Evolutionary conservation across 2,797 vertebrate genomes (phyloP).

Genomic region (Merluccius polli): DNA sequence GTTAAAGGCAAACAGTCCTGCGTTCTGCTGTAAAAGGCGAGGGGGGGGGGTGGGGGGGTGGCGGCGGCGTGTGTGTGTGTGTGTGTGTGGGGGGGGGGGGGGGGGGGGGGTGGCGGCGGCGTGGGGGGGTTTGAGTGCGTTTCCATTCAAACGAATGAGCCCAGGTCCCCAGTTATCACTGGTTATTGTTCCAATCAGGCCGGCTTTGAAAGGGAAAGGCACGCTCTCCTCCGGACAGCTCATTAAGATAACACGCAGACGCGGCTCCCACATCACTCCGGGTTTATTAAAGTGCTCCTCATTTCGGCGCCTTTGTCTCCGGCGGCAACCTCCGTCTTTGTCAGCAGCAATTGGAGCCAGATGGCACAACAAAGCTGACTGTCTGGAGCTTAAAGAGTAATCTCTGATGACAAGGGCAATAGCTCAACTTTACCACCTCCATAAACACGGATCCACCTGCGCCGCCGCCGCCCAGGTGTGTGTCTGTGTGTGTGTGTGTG

Average conservation of each 20-base stretch:
- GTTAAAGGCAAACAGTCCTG: conserved; percentile 27
- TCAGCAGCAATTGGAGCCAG: conserved; percentile 72
- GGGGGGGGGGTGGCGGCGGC: too few relatives aligned
- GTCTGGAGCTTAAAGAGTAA: conserved; percentile 63
- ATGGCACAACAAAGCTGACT: conserved; percentile 71
- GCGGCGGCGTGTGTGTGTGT: too few relatives aligned
- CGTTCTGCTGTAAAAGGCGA: conserved; percentile 55
- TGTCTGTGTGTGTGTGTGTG: too few relatives aligned
- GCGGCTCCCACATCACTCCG: conserved; percentile 65
- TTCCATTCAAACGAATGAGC: conserved; percentile 58
- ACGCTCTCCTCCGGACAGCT: conserved; percentile 67
- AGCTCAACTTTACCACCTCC: conserved; percentile 57
- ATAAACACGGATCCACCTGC: conserved; percentile 54
- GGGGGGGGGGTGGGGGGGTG: conserved; percentile 54
- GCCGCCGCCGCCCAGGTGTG: conserved; percentile 54
- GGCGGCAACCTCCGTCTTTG: conserved; percentile 66
- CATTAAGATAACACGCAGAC: conserved; percentile 75
- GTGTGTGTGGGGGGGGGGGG: too few relatives aligned
- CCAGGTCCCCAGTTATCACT: conserved; percentile 65
- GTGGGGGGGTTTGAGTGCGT: conserved; percentile 58
- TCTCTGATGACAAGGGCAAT: conserved; percentile 60
- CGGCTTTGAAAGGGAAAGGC: conserved; percentile 62
- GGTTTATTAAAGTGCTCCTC: conserved; percentile 70
- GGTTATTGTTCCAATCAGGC: conserved; percentile 71
- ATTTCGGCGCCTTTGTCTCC: conserved; percentile 69